phyloP scores from a whole-genome alignment of 2,113 vertebrate species.

The Hydrolagus affinis region DNA sequence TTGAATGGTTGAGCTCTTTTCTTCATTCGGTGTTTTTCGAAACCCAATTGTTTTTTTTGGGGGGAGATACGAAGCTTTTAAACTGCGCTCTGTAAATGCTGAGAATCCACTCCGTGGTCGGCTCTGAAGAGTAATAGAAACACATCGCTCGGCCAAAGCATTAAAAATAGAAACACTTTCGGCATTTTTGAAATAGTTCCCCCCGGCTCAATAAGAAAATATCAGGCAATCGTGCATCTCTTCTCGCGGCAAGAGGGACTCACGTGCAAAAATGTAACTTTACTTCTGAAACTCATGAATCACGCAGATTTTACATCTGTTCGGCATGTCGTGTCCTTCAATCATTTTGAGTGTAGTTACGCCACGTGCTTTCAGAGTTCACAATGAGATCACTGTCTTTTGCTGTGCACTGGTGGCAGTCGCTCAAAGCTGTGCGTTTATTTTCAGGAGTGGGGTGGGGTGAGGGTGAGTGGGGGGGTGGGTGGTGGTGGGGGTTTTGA shows the following conservation, averaged over 20 bases:
- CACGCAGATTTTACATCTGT: conserved; percentile 60
- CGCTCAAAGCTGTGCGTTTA: conserved; percentile 49
- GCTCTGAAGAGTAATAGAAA: conserved; percentile 46
- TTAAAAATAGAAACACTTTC: conserved; percentile 56
- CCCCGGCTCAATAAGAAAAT: conserved; percentile 69
- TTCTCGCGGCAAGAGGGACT: conserved; percentile 66
- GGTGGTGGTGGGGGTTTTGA: too few relatives aligned
- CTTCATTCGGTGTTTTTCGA: too few relatives aligned
- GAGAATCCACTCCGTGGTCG: background rate
- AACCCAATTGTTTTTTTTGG: too few relatives aligned
- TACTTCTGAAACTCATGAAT: conserved; percentile 56
- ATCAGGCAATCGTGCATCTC: conserved; percentile 74
- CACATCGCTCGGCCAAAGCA: conserved; percentile 41
- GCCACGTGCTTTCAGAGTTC: conserved; percentile 46
- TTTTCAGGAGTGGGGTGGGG: conserved; percentile 48
- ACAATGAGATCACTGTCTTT: conserved; percentile 64
- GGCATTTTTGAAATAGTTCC: conserved; percentile 75
- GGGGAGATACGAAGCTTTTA: too few relatives aligned
- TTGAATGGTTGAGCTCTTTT: too few relatives aligned
- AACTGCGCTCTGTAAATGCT: too few relatives aligned
- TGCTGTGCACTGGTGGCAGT: conserved; percentile 50
- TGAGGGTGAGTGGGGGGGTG: too few relatives aligned
- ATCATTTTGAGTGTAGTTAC: conserved; percentile 50
- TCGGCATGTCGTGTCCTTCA: conserved; percentile 64
- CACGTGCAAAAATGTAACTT: conserved; percentile 57